These are phyloP conservation scores for Drosophila vallismaia DNA, from an alignment of 2,888 invertebrate genomes.

Conservation along the genomic window DNA sequence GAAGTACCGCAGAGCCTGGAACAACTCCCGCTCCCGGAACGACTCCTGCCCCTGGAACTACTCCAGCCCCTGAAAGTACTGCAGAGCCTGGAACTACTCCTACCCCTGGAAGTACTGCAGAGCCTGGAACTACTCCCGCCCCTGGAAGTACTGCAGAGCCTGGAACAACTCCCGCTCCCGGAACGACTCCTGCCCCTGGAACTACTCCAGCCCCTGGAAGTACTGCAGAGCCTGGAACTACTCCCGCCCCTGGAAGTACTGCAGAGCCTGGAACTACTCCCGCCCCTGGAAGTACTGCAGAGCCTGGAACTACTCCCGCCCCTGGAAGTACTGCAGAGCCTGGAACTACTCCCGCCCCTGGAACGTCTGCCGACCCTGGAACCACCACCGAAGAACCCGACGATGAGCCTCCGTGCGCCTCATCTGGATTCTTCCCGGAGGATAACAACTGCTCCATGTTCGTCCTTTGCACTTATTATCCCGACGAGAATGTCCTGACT, in stretches of 20 bases:
- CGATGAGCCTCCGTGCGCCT: slow-evolving; percentile 47
- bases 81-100: not conserved
- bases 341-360: slow-evolving; percentile 1
- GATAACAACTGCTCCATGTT: slow-evolving; percentile 59
- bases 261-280: slow-evolving; percentile 9
- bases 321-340: not conserved
- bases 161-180: not conserved
- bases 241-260: not conserved
- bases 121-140: too few relatives aligned
- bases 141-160: not conserved
- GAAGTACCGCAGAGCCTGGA: slow-evolving; percentile 10
- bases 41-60: not conserved
- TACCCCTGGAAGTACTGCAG: not conserved
- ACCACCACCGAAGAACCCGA: slow-evolving; percentile 4
- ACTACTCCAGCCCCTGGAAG: slow-evolving; percentile 1
- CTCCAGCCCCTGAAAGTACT: not conserved
- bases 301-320: not conserved
- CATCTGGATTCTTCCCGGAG: slow-evolving; percentile 62
- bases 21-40: not conserved
- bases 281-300: not conserved
- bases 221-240: too few relatives aligned
- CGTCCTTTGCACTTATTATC: slow-evolving; percentile 50
- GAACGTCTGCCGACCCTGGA: not conserved
- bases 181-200: not conserved
- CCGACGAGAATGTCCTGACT: not conserved